Evolutionary conservation across 2,888 invertebrate genomes (phyloP), one percentile per base, ranked within the genome.

Genomic region (Melanophora roralis): DNA sequence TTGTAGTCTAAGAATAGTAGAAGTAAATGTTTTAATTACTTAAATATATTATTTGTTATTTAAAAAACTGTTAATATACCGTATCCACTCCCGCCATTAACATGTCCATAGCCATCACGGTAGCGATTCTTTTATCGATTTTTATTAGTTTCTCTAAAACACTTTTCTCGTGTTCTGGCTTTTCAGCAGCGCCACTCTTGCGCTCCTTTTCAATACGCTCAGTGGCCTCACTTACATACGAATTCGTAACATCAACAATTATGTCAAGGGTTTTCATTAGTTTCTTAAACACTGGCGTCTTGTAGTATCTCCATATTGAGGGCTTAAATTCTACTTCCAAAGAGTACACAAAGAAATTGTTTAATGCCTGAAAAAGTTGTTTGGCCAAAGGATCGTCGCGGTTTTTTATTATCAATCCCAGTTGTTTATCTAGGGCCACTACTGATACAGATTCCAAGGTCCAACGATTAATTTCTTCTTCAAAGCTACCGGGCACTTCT

Each of bases 31-130:
- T 53, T 1, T 23, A n/a, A 36, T 21, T n/a, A n/a, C n/a, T n/a
- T 23, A 21, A 16, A 12, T 0, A 14, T 6, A 40, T 40, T 14
- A 40, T 14, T 27, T 45, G 0, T 36, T 47, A 36, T 43, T 43
- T 11, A 14, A 23, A n/a, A 4, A 7, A 5, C 12, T 19, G 60
- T 76, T 90, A n/a, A n/a, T n/a, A n/a, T 89, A 96, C 94, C 73
- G 94, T 94, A 86, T 95, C 95, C 21, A 95, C 92, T 69, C 94
- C 95, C 38, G 93, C 94, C 75, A 93, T 89, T 9, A 95, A 84
- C 93, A 94, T 93, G 85, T 95, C 95, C 85, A 93, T 91, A 0
- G 93, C 93, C 93, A 94, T 94, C 78, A 93, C 91, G 2, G 92
- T 86, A 0, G 94, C 94, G 7, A 93, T 91, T 84, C 90, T 91